Percentiles rank a stretch among this genome's conserved stretches.
Conservation (phyloP, 2,113 vertebrate species). For the Reinhardtius hippoglossoides region DNA sequence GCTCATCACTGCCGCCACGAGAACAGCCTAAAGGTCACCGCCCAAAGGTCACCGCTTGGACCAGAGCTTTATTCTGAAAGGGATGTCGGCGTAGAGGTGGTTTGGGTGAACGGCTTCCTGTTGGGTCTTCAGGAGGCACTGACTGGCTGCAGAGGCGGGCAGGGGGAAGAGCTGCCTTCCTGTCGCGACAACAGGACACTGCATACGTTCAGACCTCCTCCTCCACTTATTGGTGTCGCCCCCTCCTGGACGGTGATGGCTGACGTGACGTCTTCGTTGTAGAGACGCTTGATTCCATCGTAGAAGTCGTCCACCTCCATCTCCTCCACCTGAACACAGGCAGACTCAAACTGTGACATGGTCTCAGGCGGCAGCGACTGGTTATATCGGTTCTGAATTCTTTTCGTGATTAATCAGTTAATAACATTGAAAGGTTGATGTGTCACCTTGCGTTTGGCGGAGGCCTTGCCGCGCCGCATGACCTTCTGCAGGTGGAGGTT, state of each 20-base stretch:
- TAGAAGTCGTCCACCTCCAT: constrained; percentile 99
- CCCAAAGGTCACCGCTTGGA: not conserved
- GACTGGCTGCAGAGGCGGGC: constrained; percentile 93
- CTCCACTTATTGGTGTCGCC: constrained; percentile 57
- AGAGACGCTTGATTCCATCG: constrained; percentile 95
- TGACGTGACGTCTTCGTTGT: constrained; percentile 88
- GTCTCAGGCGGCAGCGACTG: too few relatives aligned
- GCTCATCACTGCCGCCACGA: too few relatives aligned
- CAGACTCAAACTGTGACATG: not conserved
- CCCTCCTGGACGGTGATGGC: constrained; percentile 76
- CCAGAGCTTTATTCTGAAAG: not conserved
- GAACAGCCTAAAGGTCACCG: not conserved
- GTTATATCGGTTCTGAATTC: not conserved
- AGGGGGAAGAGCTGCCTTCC: constrained; percentile 87
- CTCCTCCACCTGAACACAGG: constrained; percentile 86
- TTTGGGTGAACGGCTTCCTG: constrained; percentile 41
- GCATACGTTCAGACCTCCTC: constrained; percentile 72
- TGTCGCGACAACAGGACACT: constrained; percentile 79
- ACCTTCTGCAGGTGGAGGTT: constrained; percentile 70
- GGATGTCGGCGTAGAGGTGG: not conserved
- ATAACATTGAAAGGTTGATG: not conserved
- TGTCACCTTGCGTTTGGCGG: constrained; percentile 90
- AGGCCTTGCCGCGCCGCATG: constrained; percentile 85
- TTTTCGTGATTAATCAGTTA: not conserved
- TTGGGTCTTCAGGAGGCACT: constrained; percentile 84